Conservation (phyloP, 2,113 vertebrate genomes). For the Leucopsar rothschildi region DNA sequence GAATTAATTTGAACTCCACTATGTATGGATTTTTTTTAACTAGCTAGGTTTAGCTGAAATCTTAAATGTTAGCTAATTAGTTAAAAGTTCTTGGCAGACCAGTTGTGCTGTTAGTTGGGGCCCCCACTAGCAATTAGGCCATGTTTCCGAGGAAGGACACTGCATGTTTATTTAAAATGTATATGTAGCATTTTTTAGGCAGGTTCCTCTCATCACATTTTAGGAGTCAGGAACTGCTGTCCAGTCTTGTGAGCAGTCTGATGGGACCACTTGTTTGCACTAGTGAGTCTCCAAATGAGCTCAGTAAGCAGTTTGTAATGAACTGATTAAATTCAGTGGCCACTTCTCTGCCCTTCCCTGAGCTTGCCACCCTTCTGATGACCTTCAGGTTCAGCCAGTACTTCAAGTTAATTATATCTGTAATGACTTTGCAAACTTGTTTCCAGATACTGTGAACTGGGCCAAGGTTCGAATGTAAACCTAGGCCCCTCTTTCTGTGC, state of each 20-base stretch:
- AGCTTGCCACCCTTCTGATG: neutral
- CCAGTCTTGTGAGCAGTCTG: neutral
- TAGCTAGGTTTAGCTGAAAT: neutral
- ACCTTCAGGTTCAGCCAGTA: neutral
- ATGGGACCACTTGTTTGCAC: neutral
- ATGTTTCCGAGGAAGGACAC: neutral
- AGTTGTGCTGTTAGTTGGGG: neutral
- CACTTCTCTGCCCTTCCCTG: neutral
- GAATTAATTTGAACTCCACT: neutral
- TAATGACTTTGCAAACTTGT: neutral
- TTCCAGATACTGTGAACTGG: neutral
- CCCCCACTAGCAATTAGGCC: neutral
- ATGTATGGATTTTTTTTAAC: neutral
- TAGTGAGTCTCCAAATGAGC: accelerated
- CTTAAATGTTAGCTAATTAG: neutral
- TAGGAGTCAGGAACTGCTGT: neutral
- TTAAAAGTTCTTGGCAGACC: neutral
- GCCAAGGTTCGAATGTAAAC: neutral
- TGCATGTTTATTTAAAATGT: neutral
- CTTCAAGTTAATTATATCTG: neutral
- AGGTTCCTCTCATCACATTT: neutral
- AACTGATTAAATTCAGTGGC: neutral
- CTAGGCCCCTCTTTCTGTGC: neutral
- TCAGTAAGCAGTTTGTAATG: neutral
- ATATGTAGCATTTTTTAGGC: neutral